Evolutionary conservation across 1,140 invertebrate genomes (phyloP).

Genomic region (Ericerus pela): DNA sequence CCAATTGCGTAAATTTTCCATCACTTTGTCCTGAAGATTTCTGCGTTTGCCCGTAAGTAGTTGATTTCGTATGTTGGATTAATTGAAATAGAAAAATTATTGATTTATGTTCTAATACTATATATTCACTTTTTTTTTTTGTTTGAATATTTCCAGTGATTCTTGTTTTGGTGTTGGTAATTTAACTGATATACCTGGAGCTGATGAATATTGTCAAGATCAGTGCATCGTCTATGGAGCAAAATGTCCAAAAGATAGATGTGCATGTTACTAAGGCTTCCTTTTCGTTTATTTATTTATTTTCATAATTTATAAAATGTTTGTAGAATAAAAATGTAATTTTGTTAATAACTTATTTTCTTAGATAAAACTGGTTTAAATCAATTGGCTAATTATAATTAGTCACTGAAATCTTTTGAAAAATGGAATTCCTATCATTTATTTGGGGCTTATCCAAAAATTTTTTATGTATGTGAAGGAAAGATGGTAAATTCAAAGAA

Average conservation of each 20-base stretch:
- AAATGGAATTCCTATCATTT: too few species aligned
- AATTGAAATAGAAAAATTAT: not conserved
- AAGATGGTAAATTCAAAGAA: too few species aligned
- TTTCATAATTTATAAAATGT: too few species aligned
- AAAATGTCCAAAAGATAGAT: conserved; percentile 50
- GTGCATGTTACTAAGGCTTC: conserved; percentile 42
- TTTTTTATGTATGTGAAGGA: too few species aligned
- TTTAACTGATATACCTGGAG: conserved; percentile 48
- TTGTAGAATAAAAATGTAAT: too few species aligned
- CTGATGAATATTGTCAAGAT: conserved; percentile 68
- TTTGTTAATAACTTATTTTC: too few species aligned
- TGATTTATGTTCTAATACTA: not conserved
- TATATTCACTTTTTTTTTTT: not conserved
- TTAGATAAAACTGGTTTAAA: too few species aligned
- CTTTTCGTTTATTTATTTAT: too few species aligned
- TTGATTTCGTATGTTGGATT: not conserved
- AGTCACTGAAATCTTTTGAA: too few species aligned
- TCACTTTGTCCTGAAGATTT: conserved; percentile 60
- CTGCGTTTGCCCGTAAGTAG: conserved; percentile 67
- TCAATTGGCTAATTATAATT: too few species aligned
- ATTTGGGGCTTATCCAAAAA: too few species aligned
- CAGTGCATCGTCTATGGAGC: conserved; percentile 58
- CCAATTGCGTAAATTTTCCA: conserved; percentile 66
- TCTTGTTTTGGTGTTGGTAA: conserved; percentile 63
- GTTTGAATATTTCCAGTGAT: conserved; percentile 40